These are phyloP conservation scores for Pemphigus obesinymphae DNA, from an alignment of 1,140 invertebrate species.

Conservation along the genomic window DNA sequence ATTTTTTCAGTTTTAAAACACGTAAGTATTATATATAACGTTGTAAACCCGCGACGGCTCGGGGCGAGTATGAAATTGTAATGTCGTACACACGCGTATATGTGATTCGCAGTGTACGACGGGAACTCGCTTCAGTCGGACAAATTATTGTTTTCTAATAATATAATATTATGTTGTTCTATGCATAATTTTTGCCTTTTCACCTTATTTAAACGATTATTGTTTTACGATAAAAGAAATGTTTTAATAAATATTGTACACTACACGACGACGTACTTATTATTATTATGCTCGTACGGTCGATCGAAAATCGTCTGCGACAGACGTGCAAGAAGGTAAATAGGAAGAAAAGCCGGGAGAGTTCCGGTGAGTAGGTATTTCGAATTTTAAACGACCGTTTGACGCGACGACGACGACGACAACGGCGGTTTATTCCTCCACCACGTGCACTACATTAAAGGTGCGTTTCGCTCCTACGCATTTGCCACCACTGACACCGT, in stretches of 20 bases:
- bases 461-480: neutral
- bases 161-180: no score
- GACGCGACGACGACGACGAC: neutral
- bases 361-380: neutral
- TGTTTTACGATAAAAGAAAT: no score
- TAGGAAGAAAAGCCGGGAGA: no score
- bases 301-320: neutral
- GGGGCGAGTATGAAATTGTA: constrained; percentile 26
- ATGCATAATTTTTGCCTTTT: no score
- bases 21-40: no score
- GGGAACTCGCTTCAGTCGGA: constrained; percentile 15
- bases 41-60: neutral
- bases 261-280: neutral
- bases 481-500: neutral
- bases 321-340: no score
- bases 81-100: neutral
- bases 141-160: neutral
- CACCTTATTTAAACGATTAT: no score
- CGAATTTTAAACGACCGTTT: constrained; percentile 21
- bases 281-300: neutral
- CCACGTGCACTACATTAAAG: constrained; percentile 1
- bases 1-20: no score
- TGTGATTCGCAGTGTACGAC: neutral
- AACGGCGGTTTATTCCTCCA: neutral
- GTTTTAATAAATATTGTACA: no score